Base-by-base conservation (phyloP, 2,797 vertebrate species). In the Muscicapa comitata region DNA sequence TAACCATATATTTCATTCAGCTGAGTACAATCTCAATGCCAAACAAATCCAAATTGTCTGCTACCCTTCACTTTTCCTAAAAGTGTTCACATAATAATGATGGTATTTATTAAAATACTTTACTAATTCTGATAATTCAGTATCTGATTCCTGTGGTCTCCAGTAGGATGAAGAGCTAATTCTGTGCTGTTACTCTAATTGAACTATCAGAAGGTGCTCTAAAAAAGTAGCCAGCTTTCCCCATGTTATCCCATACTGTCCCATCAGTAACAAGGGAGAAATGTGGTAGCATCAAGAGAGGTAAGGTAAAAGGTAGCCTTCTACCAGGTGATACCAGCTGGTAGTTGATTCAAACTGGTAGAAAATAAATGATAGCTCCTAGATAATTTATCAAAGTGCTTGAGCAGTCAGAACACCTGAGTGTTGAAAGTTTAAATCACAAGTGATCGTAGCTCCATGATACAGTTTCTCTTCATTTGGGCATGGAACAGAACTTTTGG, bases 401-500 rank as follows among this genome's bases (percentile, higher is more conserved):
- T 62, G 53, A 62, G 70, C 38, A 66, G 62, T 76, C 63, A 50
- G 38, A 62, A 47, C 12, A 67, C 10, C 38, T 13, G 17, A 25
- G 7, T 54, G 1, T 23, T 82, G 37, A n/a, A 47, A 48, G 53
- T 33, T 84, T 38, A 55, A 85, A 33, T 76, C 63, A 79, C 42
- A 70, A n/a, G 13, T 45, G 57, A 74, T 55, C 17, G 29, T 6
- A 55, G 28, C 21, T 53, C n/a, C 68, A 55, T 55, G 48, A 13
- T 35, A 59, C 11, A 54, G 29, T 35, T 50, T 59, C 31, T 86
- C 53, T 81, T 74, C 3, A 1, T 67, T 59, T 89, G 42, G 54
- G n/a, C 48, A 87, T 0, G 0, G 50, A 93, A 54, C 6, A 40
- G 20, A 62, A 11, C 5, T n/a, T 89, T 28, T 17, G 3, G 10